These are phyloP conservation scores for Pantherophis vulpinus DNA, from an alignment of 2,797 vertebrate species.

Conservation along the genomic window DNA sequence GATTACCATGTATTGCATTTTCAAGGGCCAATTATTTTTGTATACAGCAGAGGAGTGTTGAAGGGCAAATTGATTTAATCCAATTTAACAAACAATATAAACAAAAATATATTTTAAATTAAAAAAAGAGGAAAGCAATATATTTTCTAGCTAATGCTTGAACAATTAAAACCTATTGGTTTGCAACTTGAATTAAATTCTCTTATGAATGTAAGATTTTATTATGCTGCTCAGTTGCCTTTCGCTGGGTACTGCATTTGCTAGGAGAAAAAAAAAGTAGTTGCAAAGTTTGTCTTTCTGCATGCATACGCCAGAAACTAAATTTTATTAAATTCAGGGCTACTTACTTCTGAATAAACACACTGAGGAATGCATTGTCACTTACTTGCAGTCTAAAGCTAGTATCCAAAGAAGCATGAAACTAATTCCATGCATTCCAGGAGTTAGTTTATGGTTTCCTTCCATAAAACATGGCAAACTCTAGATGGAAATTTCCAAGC, in stretches of 20 bases:
- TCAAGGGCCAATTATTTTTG: not conserved
- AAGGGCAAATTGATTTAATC: not conserved
- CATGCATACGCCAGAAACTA: not conserved
- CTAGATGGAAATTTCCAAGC: not conserved
- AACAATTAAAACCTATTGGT: not conserved
- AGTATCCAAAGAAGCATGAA: not conserved
- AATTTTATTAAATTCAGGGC: not conserved
- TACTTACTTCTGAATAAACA: not conserved
- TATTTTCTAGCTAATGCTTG: not conserved
- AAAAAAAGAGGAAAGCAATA: not conserved
- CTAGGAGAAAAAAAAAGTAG: not conserved
- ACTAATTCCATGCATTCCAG: not conserved
- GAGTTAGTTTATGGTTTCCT: not conserved
- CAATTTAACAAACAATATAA: not conserved
- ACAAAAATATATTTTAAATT: not conserved
- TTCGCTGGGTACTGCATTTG: not conserved
- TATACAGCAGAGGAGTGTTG: not conserved
- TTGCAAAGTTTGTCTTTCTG: not conserved
- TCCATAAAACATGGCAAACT: not conserved
- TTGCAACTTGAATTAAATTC: not conserved
- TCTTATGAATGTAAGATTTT: not conserved
- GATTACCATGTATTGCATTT: not conserved
- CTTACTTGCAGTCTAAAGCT: not conserved
- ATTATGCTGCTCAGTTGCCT: not conserved
- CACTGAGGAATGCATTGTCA: not conserved